A percentile compares a stretch with the other conserved stretches of the same genome.
Evolutionary conservation across 2,888 invertebrate genomes (phyloP).

Genomic region (Autographa pulchrina): DNA sequence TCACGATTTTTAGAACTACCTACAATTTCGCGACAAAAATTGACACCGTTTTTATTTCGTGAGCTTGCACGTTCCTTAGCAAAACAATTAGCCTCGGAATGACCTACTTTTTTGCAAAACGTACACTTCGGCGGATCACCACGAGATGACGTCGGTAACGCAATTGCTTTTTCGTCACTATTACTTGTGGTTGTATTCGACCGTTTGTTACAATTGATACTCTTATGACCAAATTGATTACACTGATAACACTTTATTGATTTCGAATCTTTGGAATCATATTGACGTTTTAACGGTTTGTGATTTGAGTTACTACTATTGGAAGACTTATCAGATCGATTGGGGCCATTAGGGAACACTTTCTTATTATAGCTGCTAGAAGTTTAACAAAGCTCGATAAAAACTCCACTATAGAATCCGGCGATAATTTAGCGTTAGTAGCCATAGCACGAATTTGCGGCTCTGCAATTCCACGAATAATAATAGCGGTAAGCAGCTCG

Average conservation of each 20-base stretch:
- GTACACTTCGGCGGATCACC: background rate
- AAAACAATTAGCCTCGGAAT: no score
- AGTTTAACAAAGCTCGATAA: conserved; percentile 32
- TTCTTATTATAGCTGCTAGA: conserved; percentile 6
- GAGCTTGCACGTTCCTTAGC: no score
- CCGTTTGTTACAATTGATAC: no score
- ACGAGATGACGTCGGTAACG: background rate
- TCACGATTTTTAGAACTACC: no score
- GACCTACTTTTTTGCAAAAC: no score
- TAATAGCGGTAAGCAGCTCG: conserved; percentile 27
- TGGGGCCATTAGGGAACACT: background rate
- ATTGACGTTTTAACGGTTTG: background rate
- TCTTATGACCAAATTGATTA: no score
- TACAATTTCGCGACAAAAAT: no score
- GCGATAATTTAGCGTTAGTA: no score
- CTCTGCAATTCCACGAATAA: conserved; percentile 37
- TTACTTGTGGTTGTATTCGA: background rate
- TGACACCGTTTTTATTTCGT: no score
- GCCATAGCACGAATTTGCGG: conserved; percentile 39
- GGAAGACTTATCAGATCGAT: background rate
- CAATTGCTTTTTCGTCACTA: background rate
- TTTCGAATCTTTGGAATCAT: background rate
- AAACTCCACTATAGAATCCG: conserved; percentile 26
- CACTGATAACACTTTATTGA: background rate
- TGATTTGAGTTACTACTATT: background rate